Evolutionary conservation across 2,888 invertebrate species (phyloP), one percentile per base, ranked within the genome.

Genomic region (Eupithecia abbreviata): DNA sequence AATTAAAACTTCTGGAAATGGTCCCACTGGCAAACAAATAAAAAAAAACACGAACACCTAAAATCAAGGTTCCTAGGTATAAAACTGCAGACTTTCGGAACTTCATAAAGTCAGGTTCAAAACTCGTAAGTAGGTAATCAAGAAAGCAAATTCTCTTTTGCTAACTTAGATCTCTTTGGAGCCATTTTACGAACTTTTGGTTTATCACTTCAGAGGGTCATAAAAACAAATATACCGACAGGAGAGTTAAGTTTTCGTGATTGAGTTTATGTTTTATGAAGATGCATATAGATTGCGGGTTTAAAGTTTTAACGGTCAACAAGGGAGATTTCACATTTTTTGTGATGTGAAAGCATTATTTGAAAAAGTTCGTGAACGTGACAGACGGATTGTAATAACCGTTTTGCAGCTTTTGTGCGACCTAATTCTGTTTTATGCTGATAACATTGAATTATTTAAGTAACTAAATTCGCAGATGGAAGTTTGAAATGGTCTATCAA

Each of bases 141-240:
- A 74, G 74, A 76, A 76, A 72, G 74, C 69, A 74, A 78, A 74
- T 77, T 75, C 71, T 73, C 75, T 76, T 73, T 75, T 75, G 65
- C 75, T 70, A 77, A 77, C 73, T 79, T 72, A 73, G 75, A 80
- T 82, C 80, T 82, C 81, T 78, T 79, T 75, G 82, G 81, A 45
- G 80, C 79, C 80, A 80, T 82, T 82, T 76, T 77, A 76, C 77
- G n/a, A 80, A 82, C 78, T 79, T 80, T 77, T 77, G 82, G 81
- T 80, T 82, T 82, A 82, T 82, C 81, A 81, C 80, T 75, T 47
- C 79, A 68, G 74, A 77, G 78, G 73, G 76, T 75, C 80, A 82
- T 82, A 82, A 82, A 80, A 82, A 80, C 80, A 80, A 81, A 80
- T 78, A 81, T 78, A 79, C 73, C 74, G 77, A 71, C 82, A 74